A percentile compares a stretch with the other conserved stretches of the same genome.
These are phyloP conservation scores for Ophion costatus DNA, from an alignment of 2,888 invertebrate genomes.

Conservation along the genomic window DNA sequence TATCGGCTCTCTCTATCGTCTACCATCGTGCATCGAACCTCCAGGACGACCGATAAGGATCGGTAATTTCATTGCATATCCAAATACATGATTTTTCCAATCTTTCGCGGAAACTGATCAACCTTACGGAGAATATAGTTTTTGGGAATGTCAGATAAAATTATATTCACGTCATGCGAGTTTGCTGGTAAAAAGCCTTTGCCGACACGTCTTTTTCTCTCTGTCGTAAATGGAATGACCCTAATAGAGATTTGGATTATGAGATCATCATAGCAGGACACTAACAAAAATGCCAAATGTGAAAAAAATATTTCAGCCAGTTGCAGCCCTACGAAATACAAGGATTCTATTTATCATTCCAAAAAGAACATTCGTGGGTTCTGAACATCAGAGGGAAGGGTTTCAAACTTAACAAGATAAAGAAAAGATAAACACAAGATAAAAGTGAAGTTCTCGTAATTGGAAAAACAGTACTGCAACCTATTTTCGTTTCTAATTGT, in stretches of 20 bases:
- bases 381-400: not conserved
- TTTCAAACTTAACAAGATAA: not conserved
- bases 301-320: not conserved
- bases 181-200: not conserved
- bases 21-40: conserved; percentile 38
- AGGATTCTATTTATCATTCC: not conserved
- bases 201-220: too few species aligned
- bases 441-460: not conserved
- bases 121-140: not conserved
- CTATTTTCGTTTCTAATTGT: not conserved
- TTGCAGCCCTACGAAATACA: not conserved
- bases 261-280: not conserved
- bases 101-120: conserved; percentile 8
- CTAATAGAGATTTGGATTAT: not conserved
- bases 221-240: too few species aligned
- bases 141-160: not conserved
- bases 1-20: conserved; percentile 30
- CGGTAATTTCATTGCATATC: conserved; percentile 26
- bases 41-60: conserved; percentile 18
- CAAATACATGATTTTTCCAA: conserved; percentile 1
- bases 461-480: not conserved
- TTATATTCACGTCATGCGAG: not conserved
- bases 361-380: too few species aligned
- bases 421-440: not conserved
- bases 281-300: not conserved